Evolutionary conservation across 2,113 vertebrate species (phyloP).

Genomic region (Cheilinus undulatus): DNA sequence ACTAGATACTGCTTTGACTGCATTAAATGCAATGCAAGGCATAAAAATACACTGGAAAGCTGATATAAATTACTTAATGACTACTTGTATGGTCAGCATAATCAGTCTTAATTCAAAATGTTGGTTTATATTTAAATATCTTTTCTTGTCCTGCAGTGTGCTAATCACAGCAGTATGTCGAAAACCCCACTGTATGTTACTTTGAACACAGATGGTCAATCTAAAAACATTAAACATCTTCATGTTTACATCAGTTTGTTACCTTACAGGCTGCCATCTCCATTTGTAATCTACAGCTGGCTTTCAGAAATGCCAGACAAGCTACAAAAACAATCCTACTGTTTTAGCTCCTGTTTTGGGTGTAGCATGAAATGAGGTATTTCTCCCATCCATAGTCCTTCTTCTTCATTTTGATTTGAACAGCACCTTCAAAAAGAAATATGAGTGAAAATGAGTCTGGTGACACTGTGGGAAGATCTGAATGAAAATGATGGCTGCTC

Average conservation of each 20-base stretch:
- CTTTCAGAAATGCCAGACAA: neutral
- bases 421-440: constrained; percentile 44
- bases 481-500: neutral
- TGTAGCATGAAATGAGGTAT: constrained; percentile 73
- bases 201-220: neutral
- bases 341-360: constrained; percentile 51
- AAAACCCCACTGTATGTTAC: neutral
- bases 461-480: neutral
- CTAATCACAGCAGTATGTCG: constrained; percentile 17
- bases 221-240: constrained; percentile 1
- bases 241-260: neutral
- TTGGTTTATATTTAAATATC: constrained; percentile 1
- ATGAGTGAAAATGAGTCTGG: neutral
- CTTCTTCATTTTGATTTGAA: constrained; percentile 33
- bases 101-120: neutral
- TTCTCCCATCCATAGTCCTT: constrained; percentile 72
- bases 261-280: neutral
- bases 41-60: neutral
- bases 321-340: neutral
- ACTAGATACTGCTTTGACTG: neutral
- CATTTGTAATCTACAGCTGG: neutral
- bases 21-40: neutral
- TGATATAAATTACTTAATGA: neutral
- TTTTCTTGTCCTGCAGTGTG: neutral
- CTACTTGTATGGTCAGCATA: neutral